phyloP scores from a whole-genome alignment of 1,140 invertebrate genomes.

The Radopholus similis region DNA sequence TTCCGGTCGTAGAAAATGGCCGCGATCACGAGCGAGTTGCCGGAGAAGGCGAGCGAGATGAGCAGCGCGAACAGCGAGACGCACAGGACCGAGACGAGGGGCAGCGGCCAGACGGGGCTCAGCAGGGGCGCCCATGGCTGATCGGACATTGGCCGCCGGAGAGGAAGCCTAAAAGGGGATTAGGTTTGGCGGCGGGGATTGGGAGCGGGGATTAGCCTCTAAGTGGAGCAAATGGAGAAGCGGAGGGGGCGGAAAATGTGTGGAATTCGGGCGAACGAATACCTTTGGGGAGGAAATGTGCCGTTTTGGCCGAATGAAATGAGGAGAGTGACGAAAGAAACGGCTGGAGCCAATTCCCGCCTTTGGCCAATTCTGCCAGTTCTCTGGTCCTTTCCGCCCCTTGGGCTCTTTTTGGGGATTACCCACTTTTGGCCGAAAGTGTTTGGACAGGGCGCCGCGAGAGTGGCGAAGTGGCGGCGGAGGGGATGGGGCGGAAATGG shows the following conservation, averaged over 20 bases:
- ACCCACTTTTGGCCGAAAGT: neutral
- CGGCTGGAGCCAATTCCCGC: neutral
- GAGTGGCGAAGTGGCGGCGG: neutral
- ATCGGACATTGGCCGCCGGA: neutral
- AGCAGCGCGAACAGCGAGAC: constrained; percentile 73
- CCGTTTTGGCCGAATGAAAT: too few species aligned
- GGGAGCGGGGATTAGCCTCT: neutral
- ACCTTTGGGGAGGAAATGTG: too few species aligned
- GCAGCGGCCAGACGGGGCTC: neutral
- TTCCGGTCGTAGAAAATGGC: constrained; percentile 55
- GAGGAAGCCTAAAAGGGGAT: neutral
- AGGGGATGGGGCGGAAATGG: neutral
- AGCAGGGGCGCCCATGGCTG: neutral
- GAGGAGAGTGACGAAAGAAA: neutral
- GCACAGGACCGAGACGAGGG: neutral
- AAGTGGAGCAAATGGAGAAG: neutral
- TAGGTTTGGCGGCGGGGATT: neutral
- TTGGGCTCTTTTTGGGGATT: constrained; percentile 3
- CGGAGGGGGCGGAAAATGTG: neutral
- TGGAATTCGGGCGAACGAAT: neutral
- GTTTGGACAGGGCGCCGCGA: neutral
- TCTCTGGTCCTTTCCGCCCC: too few species aligned
- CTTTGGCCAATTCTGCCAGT: neutral
- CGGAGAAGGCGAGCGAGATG: constrained; percentile 56
- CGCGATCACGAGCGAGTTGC: constrained; percentile 55